phyloP scores from a whole-genome alignment of 2,113 vertebrate genomes.

The Crypturellus undulatus region DNA sequence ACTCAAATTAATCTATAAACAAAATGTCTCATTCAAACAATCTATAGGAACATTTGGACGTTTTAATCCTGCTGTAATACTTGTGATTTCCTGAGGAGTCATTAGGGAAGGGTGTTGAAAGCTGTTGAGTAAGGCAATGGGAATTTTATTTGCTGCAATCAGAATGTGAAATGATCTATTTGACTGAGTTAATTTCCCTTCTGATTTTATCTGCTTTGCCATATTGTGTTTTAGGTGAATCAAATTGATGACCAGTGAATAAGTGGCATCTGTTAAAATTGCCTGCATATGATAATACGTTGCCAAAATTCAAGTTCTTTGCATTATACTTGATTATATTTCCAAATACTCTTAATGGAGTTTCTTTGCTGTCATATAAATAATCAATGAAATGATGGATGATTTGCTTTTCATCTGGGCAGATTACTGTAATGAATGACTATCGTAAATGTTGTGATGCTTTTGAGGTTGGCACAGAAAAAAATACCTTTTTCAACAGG shows the following conservation, averaged over 20 bases:
- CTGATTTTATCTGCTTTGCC: neutral
- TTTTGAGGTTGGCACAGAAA: neutral
- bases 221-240: neutral
- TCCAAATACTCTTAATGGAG: neutral
- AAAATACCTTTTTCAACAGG: conserved; percentile 1
- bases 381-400: neutral
- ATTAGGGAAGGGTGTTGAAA: neutral
- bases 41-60: neutral
- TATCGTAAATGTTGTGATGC: neutral
- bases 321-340: neutral
- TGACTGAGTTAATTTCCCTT: neutral
- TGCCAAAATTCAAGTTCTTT: neutral
- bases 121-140: neutral
- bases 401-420: neutral
- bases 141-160: neutral
- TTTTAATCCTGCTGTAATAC: neutral
- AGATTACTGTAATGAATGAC: neutral
- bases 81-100: neutral
- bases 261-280: neutral
- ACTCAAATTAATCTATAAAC: neutral
- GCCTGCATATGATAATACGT: neutral
- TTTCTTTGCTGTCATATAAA: neutral
- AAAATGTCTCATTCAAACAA: neutral
- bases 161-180: neutral
- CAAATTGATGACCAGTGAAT: neutral